Evolutionary conservation across 2,888 invertebrate species (phyloP), one percentile per base, ranked within the genome.

Genomic region (Eupithecia vulgata): DNA sequence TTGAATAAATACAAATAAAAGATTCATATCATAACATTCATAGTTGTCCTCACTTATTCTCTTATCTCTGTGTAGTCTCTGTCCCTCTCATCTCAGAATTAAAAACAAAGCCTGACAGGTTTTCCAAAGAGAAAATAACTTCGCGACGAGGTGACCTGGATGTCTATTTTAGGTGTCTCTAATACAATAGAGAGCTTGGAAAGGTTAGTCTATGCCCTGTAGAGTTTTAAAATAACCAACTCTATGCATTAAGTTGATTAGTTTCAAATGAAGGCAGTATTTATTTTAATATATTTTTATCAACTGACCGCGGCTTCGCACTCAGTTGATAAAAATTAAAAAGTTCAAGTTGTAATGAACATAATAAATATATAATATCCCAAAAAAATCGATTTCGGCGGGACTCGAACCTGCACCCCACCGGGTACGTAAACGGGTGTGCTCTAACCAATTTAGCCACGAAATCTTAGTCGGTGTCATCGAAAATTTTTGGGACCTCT

Each of bases 111-210:
- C 25, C 57, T 25, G 5, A 21, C 61, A 61, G 30, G 5, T 64
- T 5, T 34, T 64, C 64, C 65, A 40, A 34, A 37, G 35, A n/a
- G 40, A 65, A 65, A 57, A 40, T 57, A 59, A 25, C 67, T 17
- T 42, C 52, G 69, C 69, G 69, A 70, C 71, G 59, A 65, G 64
- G 30, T 72, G 75, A 75, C 75, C 75, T 72, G 37, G 57, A 75
- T 75, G 45, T 68, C 75, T 75, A 75, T 75, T 75, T 72, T 65
- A 59, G 72, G 59, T 61, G 25, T 37, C 64, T 72, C 40, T 69
- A 65, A 69, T 59, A 75, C 75, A 65, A 74, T 52, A 72, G 45
- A 45, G 45, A 48, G n/a, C n/a, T n/a, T 48, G 17, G 74, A 68
- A 67, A 64, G 62, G 67, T 45, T 59, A 62, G 67, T 70, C 67